Evolutionary conservation across 1,140 invertebrate species (phyloP).

Genomic region (Bombus affinis): DNA sequence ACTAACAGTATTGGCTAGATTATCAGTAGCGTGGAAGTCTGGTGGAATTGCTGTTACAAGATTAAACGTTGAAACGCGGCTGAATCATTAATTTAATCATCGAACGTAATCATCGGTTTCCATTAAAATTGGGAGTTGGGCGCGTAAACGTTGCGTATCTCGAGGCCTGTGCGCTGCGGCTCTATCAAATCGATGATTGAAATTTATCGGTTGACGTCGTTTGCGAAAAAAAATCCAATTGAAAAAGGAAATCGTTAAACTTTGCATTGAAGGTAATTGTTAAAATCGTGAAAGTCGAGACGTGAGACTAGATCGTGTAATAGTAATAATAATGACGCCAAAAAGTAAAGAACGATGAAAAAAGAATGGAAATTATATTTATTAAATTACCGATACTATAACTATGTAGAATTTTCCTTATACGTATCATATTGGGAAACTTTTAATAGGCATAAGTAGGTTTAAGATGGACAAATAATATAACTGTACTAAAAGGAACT

Average conservation of each 20-base stretch:
- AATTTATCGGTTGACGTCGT: conserved; percentile 7
- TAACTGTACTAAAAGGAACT: too few relatives aligned
- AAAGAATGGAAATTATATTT: neutral
- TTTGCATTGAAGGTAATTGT: neutral
- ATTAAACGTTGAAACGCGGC: conserved; percentile 11
- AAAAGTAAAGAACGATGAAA: neutral
- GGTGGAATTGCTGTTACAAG: conserved; percentile 4
- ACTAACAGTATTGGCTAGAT: neutral
- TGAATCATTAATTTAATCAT: conserved; percentile 28
- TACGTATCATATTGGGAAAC: too few relatives aligned
- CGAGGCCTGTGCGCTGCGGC: too few relatives aligned
- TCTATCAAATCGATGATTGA: neutral
- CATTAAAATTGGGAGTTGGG: conserved; percentile 14
- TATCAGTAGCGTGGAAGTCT: neutral
- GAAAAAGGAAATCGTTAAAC: neutral
- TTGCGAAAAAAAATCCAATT: neutral
- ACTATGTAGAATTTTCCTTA: neutral
- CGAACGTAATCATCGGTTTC: conserved; percentile 29
- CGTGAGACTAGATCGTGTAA: too few relatives aligned
- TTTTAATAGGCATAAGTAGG: too few relatives aligned
- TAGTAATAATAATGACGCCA: neutral
- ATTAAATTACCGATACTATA: neutral
- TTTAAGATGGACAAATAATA: too few relatives aligned
- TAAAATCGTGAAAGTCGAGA: neutral
- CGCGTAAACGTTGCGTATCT: conserved; percentile 13